Percentiles rank a stretch among this genome's conserved stretches.
Conservation (phyloP, 2,888 invertebrate species). For the Erebia aethiops region DNA sequence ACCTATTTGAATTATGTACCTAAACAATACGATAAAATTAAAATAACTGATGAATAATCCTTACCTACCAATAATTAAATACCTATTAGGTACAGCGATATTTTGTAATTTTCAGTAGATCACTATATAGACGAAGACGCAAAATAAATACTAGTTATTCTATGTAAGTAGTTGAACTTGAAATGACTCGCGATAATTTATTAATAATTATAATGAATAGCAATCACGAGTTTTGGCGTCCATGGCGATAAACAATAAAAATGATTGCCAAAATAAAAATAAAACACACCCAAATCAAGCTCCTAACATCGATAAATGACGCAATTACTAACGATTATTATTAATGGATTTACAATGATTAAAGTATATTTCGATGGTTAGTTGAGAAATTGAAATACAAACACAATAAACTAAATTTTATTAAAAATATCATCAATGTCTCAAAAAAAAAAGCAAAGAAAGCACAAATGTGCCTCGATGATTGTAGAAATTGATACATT, state of each 20-base stretch:
- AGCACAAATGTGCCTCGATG: not conserved
- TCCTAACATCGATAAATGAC: conserved; percentile 20
- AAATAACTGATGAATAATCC: too few species aligned
- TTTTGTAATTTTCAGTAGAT: too few species aligned
- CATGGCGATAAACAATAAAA: conserved; percentile 42
- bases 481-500: not conserved
- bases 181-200: conserved; percentile 3
- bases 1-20: too few species aligned
- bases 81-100: too few species aligned
- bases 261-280: conserved; percentile 50
- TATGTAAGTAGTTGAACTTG: conserved; percentile 4
- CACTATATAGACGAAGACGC: too few species aligned
- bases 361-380: not conserved
- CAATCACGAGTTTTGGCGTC: not conserved
- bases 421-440: not conserved
- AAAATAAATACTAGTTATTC: not conserved
- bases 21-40: too few species aligned
- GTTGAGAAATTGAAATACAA: not conserved
- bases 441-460: not conserved
- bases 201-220: conserved; percentile 2
- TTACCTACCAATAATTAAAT: too few species aligned
- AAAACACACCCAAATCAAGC: conserved; percentile 54
- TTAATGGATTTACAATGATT: not conserved
- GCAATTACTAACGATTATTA: conserved; percentile 1
- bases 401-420: not conserved